These are phyloP conservation scores for Argyresthia albistria DNA, from an alignment of 2,888 invertebrate species.

Conservation along the genomic window DNA sequence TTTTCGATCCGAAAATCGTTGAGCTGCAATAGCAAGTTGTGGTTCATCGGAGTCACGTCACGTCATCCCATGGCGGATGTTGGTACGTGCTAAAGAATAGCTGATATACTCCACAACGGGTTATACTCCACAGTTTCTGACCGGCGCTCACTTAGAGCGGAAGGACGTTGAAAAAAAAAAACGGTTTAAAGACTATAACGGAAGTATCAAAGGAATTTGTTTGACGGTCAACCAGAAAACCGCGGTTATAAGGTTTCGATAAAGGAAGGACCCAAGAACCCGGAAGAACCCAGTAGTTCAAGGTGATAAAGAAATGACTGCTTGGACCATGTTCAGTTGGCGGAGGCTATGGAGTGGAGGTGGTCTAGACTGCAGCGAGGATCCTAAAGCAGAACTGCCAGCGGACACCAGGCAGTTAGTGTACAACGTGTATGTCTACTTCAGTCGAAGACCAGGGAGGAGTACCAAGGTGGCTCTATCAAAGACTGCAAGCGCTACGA, in stretches of 20 bases:
- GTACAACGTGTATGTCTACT: constrained; percentile 62
- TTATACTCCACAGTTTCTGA: constrained; percentile 40
- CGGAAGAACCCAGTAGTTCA: constrained; percentile 56
- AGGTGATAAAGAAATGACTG: constrained; percentile 66
- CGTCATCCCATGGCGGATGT: constrained; percentile 50
- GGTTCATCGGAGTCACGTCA: constrained; percentile 31
- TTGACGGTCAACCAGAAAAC: too few species aligned
- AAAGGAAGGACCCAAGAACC: too few species aligned
- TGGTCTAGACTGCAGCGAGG: constrained; percentile 38
- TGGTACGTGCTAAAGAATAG: constrained; percentile 50
- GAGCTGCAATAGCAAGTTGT: background rate
- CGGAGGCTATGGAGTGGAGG: constrained; percentile 52
- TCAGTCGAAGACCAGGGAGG: constrained; percentile 51
- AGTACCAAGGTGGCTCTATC: constrained; percentile 48
- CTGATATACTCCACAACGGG: constrained; percentile 35
- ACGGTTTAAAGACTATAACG: too few species aligned
- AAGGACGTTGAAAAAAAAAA: too few species aligned
- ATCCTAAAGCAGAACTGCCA: constrained; percentile 45
- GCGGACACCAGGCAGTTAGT: constrained; percentile 61
- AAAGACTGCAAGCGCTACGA: constrained; percentile 59
- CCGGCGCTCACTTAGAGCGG: background rate
- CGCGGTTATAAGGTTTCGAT: too few species aligned
- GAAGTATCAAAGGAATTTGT: too few species aligned
- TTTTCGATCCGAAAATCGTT: constrained; percentile 1
- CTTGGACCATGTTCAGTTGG: constrained; percentile 70